Evolutionary conservation across 2,888 invertebrate species (phyloP), one percentile per base, ranked within the genome.

Genomic region (Latheticus oryzae): DNA sequence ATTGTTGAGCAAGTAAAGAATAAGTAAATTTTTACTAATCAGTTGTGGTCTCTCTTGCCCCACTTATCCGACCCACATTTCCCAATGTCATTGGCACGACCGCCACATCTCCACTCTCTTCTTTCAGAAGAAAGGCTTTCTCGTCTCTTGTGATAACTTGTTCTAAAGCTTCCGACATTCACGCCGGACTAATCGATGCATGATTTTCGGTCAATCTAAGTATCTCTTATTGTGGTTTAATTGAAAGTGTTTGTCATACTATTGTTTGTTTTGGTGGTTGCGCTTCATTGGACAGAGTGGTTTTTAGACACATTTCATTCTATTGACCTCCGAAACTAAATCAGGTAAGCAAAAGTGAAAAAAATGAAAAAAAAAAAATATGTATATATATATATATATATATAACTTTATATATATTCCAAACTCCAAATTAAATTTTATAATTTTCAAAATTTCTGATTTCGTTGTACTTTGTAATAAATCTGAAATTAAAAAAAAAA

Each of bases 81-180:
- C 50, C 58, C 71, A 73, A 73, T 74, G 74, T 74, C 74, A 74
- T 73, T 74, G 74, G 73, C 74, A 73, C 68, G 67, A 66, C 67
- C 71, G 63, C 65, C 43, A 48, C 50, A 63, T 56, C 63, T 66
- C 64, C 62, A 59, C 56, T 58, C 56, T 50, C 58, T 13, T 45
- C 9, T 28, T 45, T 16, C 54, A 23, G 47, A 58, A 58, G 58
- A 47, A 58, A 58, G 53, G 32, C 47, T 58, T 53, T 58, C 58
- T 53, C 53, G 43, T 37, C 21, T 12, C 50, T 9, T 11, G 32
- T 24, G 24, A 24, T 24, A 24, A 8, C 24, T 3, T 24, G n/a
- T 9, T 5, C 21, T 3, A 19, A 5, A 19, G 5, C 21, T 19
- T 19, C 11, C 24, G 7, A 23, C 32, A 17, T 12, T 19, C 19